These are phyloP conservation scores for Argyrosomus regius DNA, from an alignment of 2,797 vertebrate genomes.

Conservation along the genomic window DNA sequence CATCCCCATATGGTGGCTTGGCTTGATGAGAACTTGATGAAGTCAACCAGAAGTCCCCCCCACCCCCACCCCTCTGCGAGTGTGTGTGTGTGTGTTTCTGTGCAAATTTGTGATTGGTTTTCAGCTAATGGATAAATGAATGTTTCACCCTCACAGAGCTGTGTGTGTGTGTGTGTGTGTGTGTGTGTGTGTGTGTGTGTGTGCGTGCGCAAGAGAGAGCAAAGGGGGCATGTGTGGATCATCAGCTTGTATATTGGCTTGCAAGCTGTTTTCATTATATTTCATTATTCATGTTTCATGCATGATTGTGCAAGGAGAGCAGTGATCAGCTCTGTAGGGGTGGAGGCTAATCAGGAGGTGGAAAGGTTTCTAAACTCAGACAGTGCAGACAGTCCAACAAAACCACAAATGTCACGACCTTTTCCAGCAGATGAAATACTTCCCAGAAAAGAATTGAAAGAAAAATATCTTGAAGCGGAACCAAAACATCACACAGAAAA, in stretches of 20 bases:
- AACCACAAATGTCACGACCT: conserved; percentile 63
- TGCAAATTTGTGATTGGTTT: conserved; percentile 72
- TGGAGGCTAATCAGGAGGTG: conserved; percentile 65
- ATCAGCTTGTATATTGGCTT: conserved; percentile 74
- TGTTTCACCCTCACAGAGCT: conserved; percentile 65
- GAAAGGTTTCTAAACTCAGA: conserved; percentile 61
- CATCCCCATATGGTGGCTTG: conserved; percentile 85
- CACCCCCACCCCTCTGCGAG: background rate
- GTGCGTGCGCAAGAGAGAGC: conserved; percentile 29
- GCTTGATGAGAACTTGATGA: conserved; percentile 86
- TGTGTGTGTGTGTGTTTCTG: conserved; percentile 25
- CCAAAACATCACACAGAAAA: conserved; percentile 24
- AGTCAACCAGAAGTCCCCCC: conserved; percentile 79
- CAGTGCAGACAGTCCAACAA: conserved; percentile 47
- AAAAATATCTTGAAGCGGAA: conserved; percentile 16
- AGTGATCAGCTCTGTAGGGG: conserved; percentile 67
- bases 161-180: conserved; percentile 67
- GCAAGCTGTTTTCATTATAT: conserved; percentile 81
- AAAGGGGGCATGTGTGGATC: conserved; percentile 63
- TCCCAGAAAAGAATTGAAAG: conserved; percentile 22
- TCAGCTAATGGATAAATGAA: conserved; percentile 77
- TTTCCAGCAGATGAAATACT: conserved; percentile 43
- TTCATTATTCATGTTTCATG: conserved; percentile 84
- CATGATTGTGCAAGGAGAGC: conserved; percentile 74
- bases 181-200: conserved; percentile 38